These are phyloP conservation scores for Stictonetta naevosa DNA, from an alignment of 2,113 vertebrate species.

Conservation along the genomic window DNA sequence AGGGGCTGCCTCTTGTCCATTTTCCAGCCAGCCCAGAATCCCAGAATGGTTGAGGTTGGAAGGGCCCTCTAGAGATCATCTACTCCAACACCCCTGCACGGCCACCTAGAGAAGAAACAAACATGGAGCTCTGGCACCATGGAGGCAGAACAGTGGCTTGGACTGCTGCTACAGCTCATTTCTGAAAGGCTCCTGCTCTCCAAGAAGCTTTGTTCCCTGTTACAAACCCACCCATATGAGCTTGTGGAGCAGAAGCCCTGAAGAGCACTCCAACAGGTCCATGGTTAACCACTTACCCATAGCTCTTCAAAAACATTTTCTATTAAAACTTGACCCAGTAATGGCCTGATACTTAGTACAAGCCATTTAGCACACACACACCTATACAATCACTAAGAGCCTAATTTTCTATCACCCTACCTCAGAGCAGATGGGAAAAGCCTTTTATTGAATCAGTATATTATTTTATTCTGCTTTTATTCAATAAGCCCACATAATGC, in stretches of 20 bases:
- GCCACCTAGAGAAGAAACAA: neutral
- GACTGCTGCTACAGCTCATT: neutral
- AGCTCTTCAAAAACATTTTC: neutral
- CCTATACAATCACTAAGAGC: neutral
- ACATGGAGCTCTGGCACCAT: neutral
- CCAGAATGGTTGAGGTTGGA: neutral
- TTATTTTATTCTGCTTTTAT: neutral
- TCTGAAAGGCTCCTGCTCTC: neutral
- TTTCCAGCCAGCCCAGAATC: neutral
- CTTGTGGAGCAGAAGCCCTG: fast-evolving
- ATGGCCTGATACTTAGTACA: neutral
- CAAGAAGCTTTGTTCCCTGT: neutral
- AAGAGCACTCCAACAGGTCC: neutral
- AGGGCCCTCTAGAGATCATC: neutral
- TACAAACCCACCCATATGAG: fast-evolving
- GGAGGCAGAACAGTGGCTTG: neutral
- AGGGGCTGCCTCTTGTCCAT: fast-evolving
- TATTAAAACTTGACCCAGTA: neutral
- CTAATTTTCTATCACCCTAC: neutral
- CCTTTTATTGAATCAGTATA: neutral
- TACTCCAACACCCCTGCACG: no score
- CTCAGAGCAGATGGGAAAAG: neutral
- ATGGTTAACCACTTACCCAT: neutral
- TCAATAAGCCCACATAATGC: neutral
- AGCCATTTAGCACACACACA: neutral